Percentiles rank a stretch among this genome's conserved stretches.
Conservation (phyloP, 2,888 invertebrate species). For the Apodemia duryi region DNA sequence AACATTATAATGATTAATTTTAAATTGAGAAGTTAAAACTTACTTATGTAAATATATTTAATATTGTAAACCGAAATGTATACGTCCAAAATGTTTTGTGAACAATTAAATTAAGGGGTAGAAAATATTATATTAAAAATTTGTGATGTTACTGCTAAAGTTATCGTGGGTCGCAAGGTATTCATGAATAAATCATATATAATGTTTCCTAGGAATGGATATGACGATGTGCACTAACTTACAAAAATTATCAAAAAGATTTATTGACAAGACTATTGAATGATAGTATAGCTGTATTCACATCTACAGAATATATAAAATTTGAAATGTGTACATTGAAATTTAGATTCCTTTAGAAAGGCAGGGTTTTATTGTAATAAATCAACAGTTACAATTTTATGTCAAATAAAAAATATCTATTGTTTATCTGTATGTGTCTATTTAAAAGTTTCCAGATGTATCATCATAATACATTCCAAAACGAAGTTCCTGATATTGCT, state of each 20-base stretch:
- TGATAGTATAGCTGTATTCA: neutral
- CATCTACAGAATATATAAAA: neutral
- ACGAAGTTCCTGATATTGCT: too few species aligned
- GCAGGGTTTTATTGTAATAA: neutral
- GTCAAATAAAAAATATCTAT: neutral
- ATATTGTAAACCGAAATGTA: neutral
- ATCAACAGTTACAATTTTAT: neutral
- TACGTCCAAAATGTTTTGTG: slow-evolving; percentile 2
- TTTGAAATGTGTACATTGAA: neutral
- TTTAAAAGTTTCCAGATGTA: too few species aligned
- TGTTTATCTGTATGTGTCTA: too few species aligned
- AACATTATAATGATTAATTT: neutral
- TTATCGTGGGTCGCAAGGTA: too few species aligned
- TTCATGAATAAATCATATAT: neutral
- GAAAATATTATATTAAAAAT: neutral
- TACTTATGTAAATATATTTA: neutral
- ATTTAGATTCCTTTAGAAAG: neutral
- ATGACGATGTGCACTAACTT: neutral
- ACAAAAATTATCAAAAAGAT: neutral
- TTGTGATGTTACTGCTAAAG: neutral
- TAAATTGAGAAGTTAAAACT: neutral
- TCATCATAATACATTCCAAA: too few species aligned
- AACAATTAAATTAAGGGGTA: slow-evolving; percentile 18
- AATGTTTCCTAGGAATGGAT: neutral
- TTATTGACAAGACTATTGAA: neutral